Conservation (phyloP, 2,797 vertebrate species). For the Saxicola maurus region DNA sequence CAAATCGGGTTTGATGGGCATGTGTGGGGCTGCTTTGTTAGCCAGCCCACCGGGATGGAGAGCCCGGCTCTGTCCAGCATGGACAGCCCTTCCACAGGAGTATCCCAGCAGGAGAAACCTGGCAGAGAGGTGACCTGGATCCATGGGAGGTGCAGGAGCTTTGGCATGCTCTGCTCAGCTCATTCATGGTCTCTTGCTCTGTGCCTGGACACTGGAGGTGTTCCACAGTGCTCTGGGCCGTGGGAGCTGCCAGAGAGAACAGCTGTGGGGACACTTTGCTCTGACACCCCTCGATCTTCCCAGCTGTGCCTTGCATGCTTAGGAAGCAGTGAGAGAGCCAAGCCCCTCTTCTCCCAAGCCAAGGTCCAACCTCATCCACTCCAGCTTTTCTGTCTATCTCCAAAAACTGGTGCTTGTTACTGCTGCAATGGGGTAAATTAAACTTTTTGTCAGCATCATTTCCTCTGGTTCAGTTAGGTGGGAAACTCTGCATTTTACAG, state of each 20-base stretch:
- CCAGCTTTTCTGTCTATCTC: neutral
- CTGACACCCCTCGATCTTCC: neutral
- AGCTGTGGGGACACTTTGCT: neutral
- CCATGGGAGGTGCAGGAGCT: neutral
- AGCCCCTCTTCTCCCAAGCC: neutral
- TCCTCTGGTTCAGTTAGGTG: slow-evolving; percentile 38
- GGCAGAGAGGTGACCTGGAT: rapidly evolving
- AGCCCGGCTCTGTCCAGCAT: rapidly evolving
- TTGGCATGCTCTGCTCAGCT: neutral
- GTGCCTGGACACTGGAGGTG: rapidly evolving
- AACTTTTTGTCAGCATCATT: slow-evolving; percentile 31
- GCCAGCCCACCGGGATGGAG: neutral
- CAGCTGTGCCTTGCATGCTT: neutral
- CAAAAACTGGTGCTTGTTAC: neutral
- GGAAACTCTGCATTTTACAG: slow-evolving; percentile 41
- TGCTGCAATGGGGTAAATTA: neutral
- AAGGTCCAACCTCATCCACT: neutral
- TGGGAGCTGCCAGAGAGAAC: neutral
- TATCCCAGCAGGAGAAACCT: rapidly evolving
- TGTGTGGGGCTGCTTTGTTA: rapidly evolving
- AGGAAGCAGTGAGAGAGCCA: neutral
- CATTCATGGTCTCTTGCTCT: neutral
- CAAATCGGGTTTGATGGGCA: neutral
- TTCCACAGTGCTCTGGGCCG: neutral
- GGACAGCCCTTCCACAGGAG: neutral